Evolutionary conservation across 2,797 vertebrate genomes (phyloP).

Genomic region (Scolopax rusticola): DNA sequence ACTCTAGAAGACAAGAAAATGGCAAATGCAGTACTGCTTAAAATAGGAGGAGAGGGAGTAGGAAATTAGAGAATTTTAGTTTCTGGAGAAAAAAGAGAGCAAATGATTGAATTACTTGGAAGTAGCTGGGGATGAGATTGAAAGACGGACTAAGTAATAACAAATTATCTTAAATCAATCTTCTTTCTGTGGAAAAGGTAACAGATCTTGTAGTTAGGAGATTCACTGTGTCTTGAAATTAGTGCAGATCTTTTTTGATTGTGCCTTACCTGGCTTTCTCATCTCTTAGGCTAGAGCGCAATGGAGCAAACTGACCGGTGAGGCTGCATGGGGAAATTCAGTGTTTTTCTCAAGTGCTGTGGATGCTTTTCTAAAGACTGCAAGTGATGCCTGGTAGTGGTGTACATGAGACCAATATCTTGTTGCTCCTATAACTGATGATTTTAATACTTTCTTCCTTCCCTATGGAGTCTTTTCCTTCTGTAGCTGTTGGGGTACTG

Average conservation of each 20-base stretch:
- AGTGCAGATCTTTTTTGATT: not conserved
- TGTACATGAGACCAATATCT: not conserved
- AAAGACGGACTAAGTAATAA: not conserved
- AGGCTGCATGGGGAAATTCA: not conserved
- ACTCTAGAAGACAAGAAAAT: not conserved
- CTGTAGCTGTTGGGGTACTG: not conserved
- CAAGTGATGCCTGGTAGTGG: not conserved
- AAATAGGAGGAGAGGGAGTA: not conserved
- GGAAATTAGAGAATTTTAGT: not conserved
- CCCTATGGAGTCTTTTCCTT: not conserved
- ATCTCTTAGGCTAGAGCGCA: not conserved
- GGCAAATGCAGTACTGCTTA: not conserved
- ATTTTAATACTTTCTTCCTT: conserved; percentile 28
- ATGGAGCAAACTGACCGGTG: not conserved
- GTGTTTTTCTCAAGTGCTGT: not conserved
- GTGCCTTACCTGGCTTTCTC: not conserved
- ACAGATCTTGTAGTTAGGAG: not conserved
- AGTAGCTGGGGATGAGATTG: not conserved
- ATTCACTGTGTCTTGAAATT: not conserved
- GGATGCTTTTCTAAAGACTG: not conserved
- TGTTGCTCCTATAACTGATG: not conserved
- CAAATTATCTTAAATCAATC: not conserved
- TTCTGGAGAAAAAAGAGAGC: not conserved
- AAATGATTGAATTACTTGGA: not conserved
- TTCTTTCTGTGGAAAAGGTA: not conserved